phyloP scores from a whole-genome alignment of 2,113 vertebrate species.

The Catagonus wagneri region DNA sequence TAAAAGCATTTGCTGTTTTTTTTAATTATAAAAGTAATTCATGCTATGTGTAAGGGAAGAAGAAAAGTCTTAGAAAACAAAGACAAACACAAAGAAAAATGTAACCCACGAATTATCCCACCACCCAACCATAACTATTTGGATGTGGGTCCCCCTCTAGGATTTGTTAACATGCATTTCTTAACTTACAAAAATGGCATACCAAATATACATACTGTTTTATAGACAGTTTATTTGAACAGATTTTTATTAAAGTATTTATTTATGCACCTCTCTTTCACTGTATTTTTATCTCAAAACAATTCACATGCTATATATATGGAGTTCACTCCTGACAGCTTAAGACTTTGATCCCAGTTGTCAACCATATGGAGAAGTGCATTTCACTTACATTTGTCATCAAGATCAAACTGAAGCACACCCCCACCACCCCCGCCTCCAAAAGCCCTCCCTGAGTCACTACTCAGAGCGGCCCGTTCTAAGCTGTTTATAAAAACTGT shows the following conservation, averaged over 20 bases:
- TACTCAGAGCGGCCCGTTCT: background rate
- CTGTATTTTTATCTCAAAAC: slow-evolving; percentile 57
- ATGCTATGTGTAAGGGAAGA: background rate
- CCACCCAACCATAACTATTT: background rate
- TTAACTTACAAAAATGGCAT: slow-evolving; percentile 34
- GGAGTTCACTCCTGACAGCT: slow-evolving; percentile 34
- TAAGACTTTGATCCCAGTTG: slow-evolving; percentile 54
- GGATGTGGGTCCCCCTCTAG: background rate
- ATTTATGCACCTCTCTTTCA: background rate
- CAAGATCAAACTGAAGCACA: background rate
- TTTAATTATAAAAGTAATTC: slow-evolving; percentile 39
- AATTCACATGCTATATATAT: background rate
- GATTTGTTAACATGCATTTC: slow-evolving; percentile 28
- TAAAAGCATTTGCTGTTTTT: slow-evolving; percentile 20
- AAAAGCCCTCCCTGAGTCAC: background rate
- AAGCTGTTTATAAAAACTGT: slow-evolving; percentile 30
- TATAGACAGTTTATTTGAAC: slow-evolving; percentile 14
- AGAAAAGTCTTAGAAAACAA: background rate
- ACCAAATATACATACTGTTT: background rate
- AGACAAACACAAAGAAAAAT: slow-evolving; percentile 27
- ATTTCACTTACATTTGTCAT: slow-evolving; percentile 51
- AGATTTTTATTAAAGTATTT: slow-evolving; percentile 24
- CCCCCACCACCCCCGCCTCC: background rate
- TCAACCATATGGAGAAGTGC: background rate
- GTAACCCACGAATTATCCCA: slow-evolving; percentile 17